A percentile compares a stretch with the other conserved stretches of the same genome.
Conservation (phyloP, 2,888 invertebrate species). For the Oegoconia quadripuncta region DNA sequence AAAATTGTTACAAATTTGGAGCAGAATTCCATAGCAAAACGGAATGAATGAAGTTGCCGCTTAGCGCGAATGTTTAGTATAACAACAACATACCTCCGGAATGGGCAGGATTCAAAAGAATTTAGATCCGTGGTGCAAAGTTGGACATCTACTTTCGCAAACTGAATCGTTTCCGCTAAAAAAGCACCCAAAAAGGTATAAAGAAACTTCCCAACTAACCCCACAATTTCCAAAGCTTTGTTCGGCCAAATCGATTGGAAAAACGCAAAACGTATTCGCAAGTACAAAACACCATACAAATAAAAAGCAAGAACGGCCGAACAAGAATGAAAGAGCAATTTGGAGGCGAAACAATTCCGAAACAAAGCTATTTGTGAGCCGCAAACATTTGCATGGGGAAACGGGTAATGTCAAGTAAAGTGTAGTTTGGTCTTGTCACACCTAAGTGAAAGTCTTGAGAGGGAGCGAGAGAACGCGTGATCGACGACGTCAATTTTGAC, state of each 20-base stretch:
- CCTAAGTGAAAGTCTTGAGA: conserved; percentile 10
- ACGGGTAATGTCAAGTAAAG: conserved; percentile 36
- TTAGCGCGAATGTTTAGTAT: too few relatives aligned
- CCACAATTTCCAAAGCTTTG: not conserved
- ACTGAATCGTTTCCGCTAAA: too few relatives aligned
- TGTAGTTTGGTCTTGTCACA: conserved; percentile 26
- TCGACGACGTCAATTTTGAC: too few relatives aligned
- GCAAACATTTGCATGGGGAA: conserved; percentile 42
- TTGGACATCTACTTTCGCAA: too few relatives aligned
- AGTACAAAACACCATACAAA: conserved; percentile 11
- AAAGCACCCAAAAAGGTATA: too few relatives aligned
- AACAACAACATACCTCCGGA: too few relatives aligned
- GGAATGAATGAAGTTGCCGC: too few relatives aligned
- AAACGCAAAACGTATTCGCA: conserved; percentile 11
- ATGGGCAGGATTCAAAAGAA: too few relatives aligned
- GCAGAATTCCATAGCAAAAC: too few relatives aligned
- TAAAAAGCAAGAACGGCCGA: conserved; percentile 24
- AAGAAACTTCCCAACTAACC: not conserved
- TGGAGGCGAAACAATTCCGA: conserved; percentile 30
- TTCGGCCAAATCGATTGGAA: conserved; percentile 8
- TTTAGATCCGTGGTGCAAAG: too few relatives aligned
- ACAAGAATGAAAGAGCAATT: conserved; percentile 32
- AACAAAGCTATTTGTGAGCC: conserved; percentile 38
- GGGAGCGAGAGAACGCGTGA: conserved; percentile 7
- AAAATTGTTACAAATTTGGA: too few relatives aligned